Evolutionary conservation across 2,888 invertebrate species (phyloP).

Genomic region (Epirrita christyi): DNA sequence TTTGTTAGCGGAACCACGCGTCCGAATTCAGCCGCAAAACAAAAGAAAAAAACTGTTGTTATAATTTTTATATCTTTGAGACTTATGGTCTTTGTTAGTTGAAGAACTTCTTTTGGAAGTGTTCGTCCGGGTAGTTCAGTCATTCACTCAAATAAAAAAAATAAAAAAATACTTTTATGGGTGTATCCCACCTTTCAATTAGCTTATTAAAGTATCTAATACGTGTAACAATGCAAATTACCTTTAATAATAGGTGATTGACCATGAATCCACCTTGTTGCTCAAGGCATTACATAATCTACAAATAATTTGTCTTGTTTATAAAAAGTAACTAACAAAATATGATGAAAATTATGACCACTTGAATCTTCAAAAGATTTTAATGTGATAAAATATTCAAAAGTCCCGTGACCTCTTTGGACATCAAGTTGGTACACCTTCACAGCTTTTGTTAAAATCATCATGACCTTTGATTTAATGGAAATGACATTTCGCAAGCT

Average conservation of each 20-base stretch:
- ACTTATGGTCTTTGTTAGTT: too few relatives aligned
- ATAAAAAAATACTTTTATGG: too few relatives aligned
- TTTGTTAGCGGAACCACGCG: too few relatives aligned
- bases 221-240: slow-evolving; percentile 7
- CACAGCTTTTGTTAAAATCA: neutral
- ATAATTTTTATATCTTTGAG: too few relatives aligned
- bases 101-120: too few relatives aligned
- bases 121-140: too few relatives aligned
- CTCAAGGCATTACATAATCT: slow-evolving; percentile 11
- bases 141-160: too few relatives aligned
- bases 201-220: slow-evolving; percentile 4
- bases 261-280: slow-evolving; percentile 16
- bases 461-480: slow-evolving; percentile 3
- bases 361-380: neutral
- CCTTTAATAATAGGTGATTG: slow-evolving; percentile 10
- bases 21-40: too few relatives aligned
- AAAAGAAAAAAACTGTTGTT: too few relatives aligned
- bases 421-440: neutral
- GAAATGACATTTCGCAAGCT: slow-evolving; percentile 12
- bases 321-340: neutral
- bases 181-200: slow-evolving; percentile 9
- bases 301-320: slow-evolving; percentile 6
- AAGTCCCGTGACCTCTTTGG: neutral
- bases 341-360: neutral
- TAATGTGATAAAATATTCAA: neutral